Evolutionary conservation across 2,113 vertebrate genomes (phyloP), one percentile per base, ranked within the genome.

Genomic region (Ardeotis arabs): DNA sequence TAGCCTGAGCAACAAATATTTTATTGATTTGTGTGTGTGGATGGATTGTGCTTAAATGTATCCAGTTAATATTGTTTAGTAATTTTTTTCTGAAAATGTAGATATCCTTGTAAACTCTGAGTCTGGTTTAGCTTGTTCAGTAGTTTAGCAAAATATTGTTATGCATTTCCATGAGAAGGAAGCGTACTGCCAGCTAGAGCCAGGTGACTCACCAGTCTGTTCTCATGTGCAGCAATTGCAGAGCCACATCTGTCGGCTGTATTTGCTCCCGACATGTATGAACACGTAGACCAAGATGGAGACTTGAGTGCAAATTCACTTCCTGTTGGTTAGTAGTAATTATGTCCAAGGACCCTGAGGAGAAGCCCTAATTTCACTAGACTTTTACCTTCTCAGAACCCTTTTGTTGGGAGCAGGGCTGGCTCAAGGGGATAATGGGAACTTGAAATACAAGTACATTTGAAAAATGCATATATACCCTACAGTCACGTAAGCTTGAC

Each of bases 391-490:
- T n/a, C 75, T 92, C 78, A 76, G 56, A 90, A 47, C 56, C 64
- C 24, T 81, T 69, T 81, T 93, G 60, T 75, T 80, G 66, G 72
- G 56, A 90, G 56, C 72, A 77, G 52, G 59, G 10, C 70, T 88
- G 80, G 55, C 64, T 88, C 68, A 37, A 25, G 39, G 33, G 85
- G 24, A 72, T 93, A 86, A 81, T 44, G 92, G 49, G 68, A 88
- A 67, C 45, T 77, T 63, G 68, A 88, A 95, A 91, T 90, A 89
- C 5, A 35, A 92, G 73, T 89, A 56, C 52, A 87, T 92, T 52
- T 87, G 67, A 84, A 80, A 93, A 90, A 78, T 68, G 50, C 44
- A 28, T 53, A 2, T 60, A 28, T 29, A 80, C 10, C 4, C 68
- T 77, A 31, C 52, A 64, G 76, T 49, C 60, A 27, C 33, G 18